These are phyloP conservation scores for Metopolophium dirhodum DNA, from an alignment of 1,140 invertebrate species.

Conservation along the genomic window DNA sequence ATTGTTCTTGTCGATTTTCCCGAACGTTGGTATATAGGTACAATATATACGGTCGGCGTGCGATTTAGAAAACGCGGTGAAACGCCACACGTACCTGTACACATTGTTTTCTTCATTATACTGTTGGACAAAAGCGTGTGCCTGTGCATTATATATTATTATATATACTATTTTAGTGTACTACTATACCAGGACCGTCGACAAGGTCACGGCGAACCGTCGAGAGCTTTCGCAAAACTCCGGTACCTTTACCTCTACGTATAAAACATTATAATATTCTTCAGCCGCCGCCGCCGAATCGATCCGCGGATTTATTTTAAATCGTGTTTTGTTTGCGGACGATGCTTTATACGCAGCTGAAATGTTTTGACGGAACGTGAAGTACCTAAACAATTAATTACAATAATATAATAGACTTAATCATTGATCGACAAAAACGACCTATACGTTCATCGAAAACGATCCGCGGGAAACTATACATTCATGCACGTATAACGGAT, in stretches of 20 bases:
- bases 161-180: not conserved
- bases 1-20: conserved; percentile 27
- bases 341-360: not conserved
- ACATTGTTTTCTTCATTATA: conserved; percentile 30
- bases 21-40: not conserved
- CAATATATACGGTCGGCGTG: not conserved
- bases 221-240: not conserved
- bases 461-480: not conserved
- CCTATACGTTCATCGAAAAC: not conserved
- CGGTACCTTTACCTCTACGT: not conserved
- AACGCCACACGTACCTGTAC: not conserved
- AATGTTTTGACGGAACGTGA: not conserved
- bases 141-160: not conserved
- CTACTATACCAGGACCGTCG: not conserved
- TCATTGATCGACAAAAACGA: not conserved
- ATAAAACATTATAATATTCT: not conserved
- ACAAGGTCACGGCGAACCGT: not conserved
- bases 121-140: not conserved
- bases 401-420: not conserved
- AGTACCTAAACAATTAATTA: not conserved
- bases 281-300: not conserved
- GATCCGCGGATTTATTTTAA: not conserved
- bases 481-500: not conserved
- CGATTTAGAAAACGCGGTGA: conserved; percentile 52
- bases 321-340: not conserved